Evolutionary conservation across 1,140 invertebrate species (phyloP).

Genomic region (Aphelenchoides fujianensis): DNA sequence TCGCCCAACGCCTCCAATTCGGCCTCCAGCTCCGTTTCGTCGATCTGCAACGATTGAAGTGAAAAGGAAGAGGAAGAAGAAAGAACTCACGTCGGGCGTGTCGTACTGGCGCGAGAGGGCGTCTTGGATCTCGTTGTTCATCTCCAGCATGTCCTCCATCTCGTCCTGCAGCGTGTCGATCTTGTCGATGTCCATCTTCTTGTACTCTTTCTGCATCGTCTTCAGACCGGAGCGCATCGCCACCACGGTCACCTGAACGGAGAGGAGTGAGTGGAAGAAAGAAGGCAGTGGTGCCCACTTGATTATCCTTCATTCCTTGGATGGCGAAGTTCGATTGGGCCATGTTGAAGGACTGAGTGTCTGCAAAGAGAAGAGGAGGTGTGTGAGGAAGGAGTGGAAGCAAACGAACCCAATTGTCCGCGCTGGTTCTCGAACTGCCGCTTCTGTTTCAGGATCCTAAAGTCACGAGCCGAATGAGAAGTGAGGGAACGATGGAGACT

Average conservation of each 20-base stretch:
- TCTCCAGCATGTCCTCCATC: conserved; percentile 92
- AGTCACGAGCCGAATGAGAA: conserved; percentile 36
- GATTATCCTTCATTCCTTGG: conserved; percentile 96
- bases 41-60: conserved; percentile 67
- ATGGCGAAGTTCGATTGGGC: conserved; percentile 98
- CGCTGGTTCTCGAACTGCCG: conserved; percentile 94
- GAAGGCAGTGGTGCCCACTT: conserved; percentile 72
- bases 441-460: conserved; percentile 86
- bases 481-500: conserved; percentile 17
- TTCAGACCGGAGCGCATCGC: conserved; percentile 97
- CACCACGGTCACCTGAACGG: conserved; percentile 67
- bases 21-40: conserved; percentile 91
- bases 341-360: conserved; percentile 86
- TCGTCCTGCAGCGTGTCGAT: conserved; percentile 98
- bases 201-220: conserved; percentile 97
- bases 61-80: conserved; percentile 21
- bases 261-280: conserved; percentile 9
- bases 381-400: too few species aligned
- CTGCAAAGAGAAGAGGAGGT: too few species aligned
- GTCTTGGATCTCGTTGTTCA: conserved; percentile 96
- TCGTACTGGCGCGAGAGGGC: conserved; percentile 89
- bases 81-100: conserved; percentile 81
- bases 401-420: conserved; percentile 83
- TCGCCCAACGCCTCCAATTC: conserved; percentile 93
- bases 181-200: conserved; percentile 94